A percentile compares a stretch with the other conserved stretches of the same genome.
phyloP scores from a whole-genome alignment of 2,113 vertebrate genomes.

The Dermatemys mawii region DNA sequence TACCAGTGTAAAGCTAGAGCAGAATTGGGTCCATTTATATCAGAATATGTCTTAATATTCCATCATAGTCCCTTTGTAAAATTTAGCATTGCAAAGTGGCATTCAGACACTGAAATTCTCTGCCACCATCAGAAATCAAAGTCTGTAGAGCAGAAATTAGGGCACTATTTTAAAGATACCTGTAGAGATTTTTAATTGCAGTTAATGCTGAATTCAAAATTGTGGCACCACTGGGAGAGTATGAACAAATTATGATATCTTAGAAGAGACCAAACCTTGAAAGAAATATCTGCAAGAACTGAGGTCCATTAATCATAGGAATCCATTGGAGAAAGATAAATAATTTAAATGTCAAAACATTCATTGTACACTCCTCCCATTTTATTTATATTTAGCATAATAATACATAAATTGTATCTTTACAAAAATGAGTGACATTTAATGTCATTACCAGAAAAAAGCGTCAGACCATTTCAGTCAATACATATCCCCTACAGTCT shows the following conservation, averaged over 20 bases:
- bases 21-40: background rate
- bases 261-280: background rate
- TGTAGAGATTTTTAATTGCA: background rate
- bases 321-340: background rate
- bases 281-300: background rate
- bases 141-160: background rate
- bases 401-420: background rate
- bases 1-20: background rate
- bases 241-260: background rate
- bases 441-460: background rate
- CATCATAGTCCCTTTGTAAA: background rate
- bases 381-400: background rate
- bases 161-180: background rate
- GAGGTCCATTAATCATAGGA: constrained; percentile 3
- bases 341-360: background rate
- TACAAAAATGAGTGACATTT: background rate
- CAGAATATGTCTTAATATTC: background rate
- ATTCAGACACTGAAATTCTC: background rate
- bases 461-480: background rate
- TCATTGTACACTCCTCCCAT: background rate
- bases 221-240: background rate
- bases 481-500: too few relatives aligned
- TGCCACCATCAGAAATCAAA: background rate
- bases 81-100: background rate
- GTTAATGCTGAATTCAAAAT: background rate